phyloP scores from a whole-genome alignment of 1,140 invertebrate genomes.

The Cherax destructor region DNA sequence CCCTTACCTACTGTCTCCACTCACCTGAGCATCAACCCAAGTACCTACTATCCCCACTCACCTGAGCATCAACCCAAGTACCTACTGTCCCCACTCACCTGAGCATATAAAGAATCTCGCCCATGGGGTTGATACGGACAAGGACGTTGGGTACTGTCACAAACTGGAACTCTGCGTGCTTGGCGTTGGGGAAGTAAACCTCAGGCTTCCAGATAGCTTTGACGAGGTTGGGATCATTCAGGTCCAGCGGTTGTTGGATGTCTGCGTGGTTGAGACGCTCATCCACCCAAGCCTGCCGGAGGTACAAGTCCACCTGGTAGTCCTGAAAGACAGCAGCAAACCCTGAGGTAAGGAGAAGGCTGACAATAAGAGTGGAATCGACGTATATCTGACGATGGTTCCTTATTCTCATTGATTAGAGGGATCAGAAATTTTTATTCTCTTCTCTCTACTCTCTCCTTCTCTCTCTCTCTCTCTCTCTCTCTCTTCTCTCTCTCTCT shows the following conservation, averaged over 20 bases:
- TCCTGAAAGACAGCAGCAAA: constrained; percentile 75
- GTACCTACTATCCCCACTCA: too few relatives aligned
- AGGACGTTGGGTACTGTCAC: constrained; percentile 83
- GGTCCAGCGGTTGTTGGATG: constrained; percentile 77
- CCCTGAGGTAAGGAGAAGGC: too few relatives aligned
- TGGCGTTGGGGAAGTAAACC: constrained; percentile 83
- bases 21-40: not conserved
- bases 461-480: too few relatives aligned
- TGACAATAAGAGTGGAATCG: too few relatives aligned
- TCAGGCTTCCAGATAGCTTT: constrained; percentile 83
- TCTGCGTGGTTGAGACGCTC: constrained; percentile 77
- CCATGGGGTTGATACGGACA: constrained; percentile 75
- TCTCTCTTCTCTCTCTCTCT: too few relatives aligned
- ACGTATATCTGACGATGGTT: too few relatives aligned
- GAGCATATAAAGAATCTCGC: constrained; percentile 50
- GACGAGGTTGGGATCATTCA: constrained; percentile 80
- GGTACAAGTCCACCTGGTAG: constrained; percentile 80
- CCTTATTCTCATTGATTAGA: too few relatives aligned
- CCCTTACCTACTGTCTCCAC: not conserved
- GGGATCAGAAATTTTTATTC: too few relatives aligned
- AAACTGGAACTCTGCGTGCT: constrained; percentile 82
- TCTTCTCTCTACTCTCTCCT: too few relatives aligned
- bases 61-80: not conserved
- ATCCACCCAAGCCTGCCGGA: constrained; percentile 80
- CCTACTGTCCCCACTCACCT: not conserved